Percentiles rank a stretch among this genome's conserved stretches.
Evolutionary conservation across 2,797 vertebrate genomes (phyloP).

Genomic region (Oreochromis grahami): DNA sequence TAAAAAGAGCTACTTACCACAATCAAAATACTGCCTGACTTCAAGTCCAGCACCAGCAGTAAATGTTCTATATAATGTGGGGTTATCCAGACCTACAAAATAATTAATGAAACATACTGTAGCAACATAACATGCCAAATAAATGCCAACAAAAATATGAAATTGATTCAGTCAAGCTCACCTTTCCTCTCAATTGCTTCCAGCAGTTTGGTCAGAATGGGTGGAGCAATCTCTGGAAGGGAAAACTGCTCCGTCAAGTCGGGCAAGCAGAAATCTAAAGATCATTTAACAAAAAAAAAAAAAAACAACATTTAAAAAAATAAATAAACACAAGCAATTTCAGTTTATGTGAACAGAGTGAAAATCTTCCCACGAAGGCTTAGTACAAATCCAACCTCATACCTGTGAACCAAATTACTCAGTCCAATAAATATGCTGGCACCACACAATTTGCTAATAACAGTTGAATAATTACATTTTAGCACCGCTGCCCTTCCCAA

Average conservation of each 20-base stretch:
- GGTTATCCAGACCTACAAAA: slow-evolving; percentile 86
- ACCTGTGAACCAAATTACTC: neutral
- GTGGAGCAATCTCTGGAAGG: slow-evolving; percentile 86
- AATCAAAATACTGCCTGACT: slow-evolving; percentile 89
- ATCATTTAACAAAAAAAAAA: neutral
- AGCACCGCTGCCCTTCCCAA: neutral
- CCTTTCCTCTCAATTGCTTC: slow-evolving; percentile 95
- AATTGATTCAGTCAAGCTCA: slow-evolving; percentile 48
- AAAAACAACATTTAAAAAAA: too few relatives aligned
- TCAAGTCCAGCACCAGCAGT: slow-evolving; percentile 84
- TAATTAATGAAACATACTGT: neutral
- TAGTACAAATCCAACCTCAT: neutral
- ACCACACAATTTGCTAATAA: neutral
- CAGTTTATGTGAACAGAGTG: neutral
- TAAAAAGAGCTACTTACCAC: slow-evolving; percentile 73
- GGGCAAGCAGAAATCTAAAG: slow-evolving; percentile 73
- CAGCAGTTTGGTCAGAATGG: slow-evolving; percentile 83
- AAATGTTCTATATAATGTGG: slow-evolving; percentile 88
- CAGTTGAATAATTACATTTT: neutral
- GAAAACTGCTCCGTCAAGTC: slow-evolving; percentile 93
- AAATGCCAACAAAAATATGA: neutral
- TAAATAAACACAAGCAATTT: neutral
- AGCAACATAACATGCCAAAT: neutral
- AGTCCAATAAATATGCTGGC: neutral
- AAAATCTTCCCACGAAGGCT: neutral